Conservation (phyloP, 2,797 vertebrate species). For the Catostomus latipinnis region DNA sequence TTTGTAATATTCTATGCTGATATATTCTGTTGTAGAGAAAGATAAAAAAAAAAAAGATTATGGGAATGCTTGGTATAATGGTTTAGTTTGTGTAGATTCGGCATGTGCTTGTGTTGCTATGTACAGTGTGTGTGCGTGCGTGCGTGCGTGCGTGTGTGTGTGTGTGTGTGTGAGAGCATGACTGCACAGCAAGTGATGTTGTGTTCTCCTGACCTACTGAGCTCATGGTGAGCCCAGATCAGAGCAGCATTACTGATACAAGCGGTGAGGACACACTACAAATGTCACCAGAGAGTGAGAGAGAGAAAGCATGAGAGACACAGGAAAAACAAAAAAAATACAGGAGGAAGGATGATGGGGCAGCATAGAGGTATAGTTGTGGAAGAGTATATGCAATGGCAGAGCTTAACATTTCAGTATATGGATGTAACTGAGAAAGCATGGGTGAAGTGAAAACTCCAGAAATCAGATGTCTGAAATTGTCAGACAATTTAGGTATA, state of each 20-base stretch:
- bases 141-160: not conserved
- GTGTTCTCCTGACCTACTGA: slow-evolving; percentile 47
- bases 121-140: not conserved
- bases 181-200: not conserved
- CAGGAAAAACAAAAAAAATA: slow-evolving; percentile 14
- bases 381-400: too few species aligned
- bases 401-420: too few species aligned
- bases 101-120: not conserved
- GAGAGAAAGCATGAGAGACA: not conserved
- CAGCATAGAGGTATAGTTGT: slow-evolving; percentile 1
- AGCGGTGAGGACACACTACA: slow-evolving; percentile 26
- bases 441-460: too few species aligned
- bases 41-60: not conserved
- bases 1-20: not conserved
- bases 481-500: too few species aligned
- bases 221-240: slow-evolving; percentile 50
- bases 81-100: not conserved
- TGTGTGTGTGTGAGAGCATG: slow-evolving; percentile 6
- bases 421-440: too few species aligned
- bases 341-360: slow-evolving; percentile 11
- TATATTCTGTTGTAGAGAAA: not conserved
- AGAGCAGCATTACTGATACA: slow-evolving; percentile 40
- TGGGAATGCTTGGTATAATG: not conserved
- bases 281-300: slow-evolving; percentile 45
- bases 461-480: too few species aligned